Evolutionary conservation across 2,797 vertebrate species (phyloP), one percentile per base, ranked within the genome.

Genomic region (Onychomys arenicola): DNA sequence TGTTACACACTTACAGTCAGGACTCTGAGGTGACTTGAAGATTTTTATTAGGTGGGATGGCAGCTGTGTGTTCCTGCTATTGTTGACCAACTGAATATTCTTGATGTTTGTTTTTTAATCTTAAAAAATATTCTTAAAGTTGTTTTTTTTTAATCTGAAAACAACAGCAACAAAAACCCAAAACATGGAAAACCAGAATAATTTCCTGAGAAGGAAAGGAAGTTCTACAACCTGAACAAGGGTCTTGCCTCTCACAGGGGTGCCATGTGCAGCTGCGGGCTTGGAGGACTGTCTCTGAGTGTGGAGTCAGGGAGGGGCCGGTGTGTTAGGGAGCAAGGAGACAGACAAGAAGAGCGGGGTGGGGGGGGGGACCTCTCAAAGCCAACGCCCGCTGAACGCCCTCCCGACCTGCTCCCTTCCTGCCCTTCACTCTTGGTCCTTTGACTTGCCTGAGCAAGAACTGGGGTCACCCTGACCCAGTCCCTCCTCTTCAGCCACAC

Each of bases 81-180:
- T 37, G 95, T 93, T 83, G 46, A 21, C 40, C 87, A 57, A 46
- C 29, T 75, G 73, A 83, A 27, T 93, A 81, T 76, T 93, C 65
- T 69, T 78, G 52, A 83, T 78, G 37, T 73, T 75, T 19, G 23
- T 46, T 43, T 89, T 75, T 75, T 34, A 25, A 91, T 57, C 6
- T 16, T n/a, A 78, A 78, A 69, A 71, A 81, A 43, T 34, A 17
- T 34, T 67, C 65, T 16, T 67, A 67, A 67, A 34, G 65, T 34
- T 34, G 14, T 55, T 55, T 55, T 65, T 65, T 52, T 63, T 65
- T 65, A 32, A 67, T 67, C 65, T 34, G 65, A 34, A 67, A 34
- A 63, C 1, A 29, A 55, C 55, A 55, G 55, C 14, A 55, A 55
- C 55, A 55, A 17, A 55, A 55, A 55, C 55, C 14, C 16, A 55